These are phyloP conservation scores for Trachemys scripta DNA, from an alignment of 2,113 vertebrate species.

Conservation along the genomic window DNA sequence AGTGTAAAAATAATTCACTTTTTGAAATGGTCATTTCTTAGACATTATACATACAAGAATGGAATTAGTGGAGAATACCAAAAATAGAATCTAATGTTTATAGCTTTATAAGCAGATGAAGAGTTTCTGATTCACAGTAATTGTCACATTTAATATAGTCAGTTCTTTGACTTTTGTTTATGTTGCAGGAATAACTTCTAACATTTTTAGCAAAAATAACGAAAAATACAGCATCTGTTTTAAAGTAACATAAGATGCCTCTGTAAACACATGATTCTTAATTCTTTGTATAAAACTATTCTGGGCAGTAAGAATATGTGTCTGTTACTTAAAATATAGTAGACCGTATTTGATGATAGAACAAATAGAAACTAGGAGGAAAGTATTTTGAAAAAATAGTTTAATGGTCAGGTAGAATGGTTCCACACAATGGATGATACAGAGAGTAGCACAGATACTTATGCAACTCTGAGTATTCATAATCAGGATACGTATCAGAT, in stretches of 20 bases:
- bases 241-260: neutral
- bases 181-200: neutral
- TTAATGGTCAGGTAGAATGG: neutral
- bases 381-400: neutral
- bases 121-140: neutral
- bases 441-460: neutral
- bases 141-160: neutral
- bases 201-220: neutral
- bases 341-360: neutral
- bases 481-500: neutral
- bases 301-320: neutral
- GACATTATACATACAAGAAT: accelerated
- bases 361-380: neutral
- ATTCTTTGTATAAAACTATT: neutral
- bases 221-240: neutral
- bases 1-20: accelerated
- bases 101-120: neutral
- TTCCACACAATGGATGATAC: neutral
- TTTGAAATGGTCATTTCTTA: accelerated
- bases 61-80: accelerated
- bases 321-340: neutral
- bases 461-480: neutral
- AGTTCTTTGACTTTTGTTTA: neutral
- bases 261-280: neutral
- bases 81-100: neutral